Evolutionary conservation across 2,888 invertebrate genomes (phyloP), one percentile per base, ranked within the genome.

Genomic region (Tuberolachnus salignus): DNA sequence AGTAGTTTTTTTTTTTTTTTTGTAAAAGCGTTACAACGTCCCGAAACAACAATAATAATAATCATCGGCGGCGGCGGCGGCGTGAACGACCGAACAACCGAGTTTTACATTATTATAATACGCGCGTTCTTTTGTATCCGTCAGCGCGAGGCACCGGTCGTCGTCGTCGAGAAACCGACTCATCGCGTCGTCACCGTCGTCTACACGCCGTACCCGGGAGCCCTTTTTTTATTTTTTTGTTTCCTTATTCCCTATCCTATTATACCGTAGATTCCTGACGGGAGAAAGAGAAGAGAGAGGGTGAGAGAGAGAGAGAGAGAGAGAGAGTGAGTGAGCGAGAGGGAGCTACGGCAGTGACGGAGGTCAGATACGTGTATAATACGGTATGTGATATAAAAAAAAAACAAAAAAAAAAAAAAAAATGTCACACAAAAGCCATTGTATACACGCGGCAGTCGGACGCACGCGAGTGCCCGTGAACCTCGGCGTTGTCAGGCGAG

Each of bases 21-120:
- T n/a, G 42, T 42, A 59, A 75, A 78, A 78, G 42, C 51, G 21
- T 73, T 73, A 73, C 59, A 26, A 78, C 75, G 67, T 78, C 49
- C 23, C 78, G 21, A 78, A 69, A 78, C 69, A 67, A 69, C 59
- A 55, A 44, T 63, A 51, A 49, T 64, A 21, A 57, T 57, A 57
- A 57, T 57, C 34, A 26, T 26, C 23, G 42, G 21, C 73, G 42
- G 53, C 42, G 44, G 14, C 51, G 49, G 53, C 42, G 44, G 14
- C 51, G 49, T 49, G 73, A 74, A 74, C 51, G 73, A 63, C 63
- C 63, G 42, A n/a, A 34, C 57, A 34, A 42, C 51, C 51, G 21
- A n/a, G 51, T 63, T n/a, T 42, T 51, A 72, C 59, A 46, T 70
- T 70, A 59, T 59, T 44, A 42, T 14, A 42, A 70, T 55, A 42